Conservation (phyloP, 2,797 vertebrate species). For the Eulemur rubriventer region DNA sequence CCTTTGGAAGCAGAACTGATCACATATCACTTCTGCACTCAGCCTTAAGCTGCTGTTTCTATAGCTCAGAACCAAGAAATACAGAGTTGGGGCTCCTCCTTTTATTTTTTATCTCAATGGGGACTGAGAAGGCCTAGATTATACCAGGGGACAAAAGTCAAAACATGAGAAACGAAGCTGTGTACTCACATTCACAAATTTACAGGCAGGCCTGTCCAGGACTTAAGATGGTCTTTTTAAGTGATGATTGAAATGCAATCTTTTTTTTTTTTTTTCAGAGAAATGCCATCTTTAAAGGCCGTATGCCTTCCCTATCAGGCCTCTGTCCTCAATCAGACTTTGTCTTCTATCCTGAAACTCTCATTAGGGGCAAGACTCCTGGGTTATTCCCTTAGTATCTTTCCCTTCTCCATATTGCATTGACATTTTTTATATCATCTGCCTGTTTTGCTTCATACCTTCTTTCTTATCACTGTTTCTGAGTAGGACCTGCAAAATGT, state of each 20-base stretch:
- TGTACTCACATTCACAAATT: background rate
- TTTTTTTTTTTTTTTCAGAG: too few relatives aligned
- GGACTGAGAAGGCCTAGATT: background rate
- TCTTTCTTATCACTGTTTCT: background rate
- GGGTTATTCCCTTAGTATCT: background rate
- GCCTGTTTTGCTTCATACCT: background rate
- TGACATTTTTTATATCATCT: background rate
- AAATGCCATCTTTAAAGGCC: background rate
- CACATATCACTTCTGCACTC: background rate
- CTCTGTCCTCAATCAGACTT: background rate
- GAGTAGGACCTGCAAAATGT: background rate
- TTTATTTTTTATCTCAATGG: background rate
- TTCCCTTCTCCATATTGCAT: background rate
- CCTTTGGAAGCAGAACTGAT: background rate
- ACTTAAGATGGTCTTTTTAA: background rate
- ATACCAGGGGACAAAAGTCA: background rate
- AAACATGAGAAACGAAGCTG: background rate
- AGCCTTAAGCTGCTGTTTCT: background rate
- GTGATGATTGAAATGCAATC: background rate
- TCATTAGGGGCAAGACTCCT: background rate
- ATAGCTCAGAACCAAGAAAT: slow-evolving; percentile 1
- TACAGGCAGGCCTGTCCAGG: background rate
- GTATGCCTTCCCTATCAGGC: background rate
- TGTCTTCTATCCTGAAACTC: background rate
- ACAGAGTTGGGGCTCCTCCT: background rate